Evolutionary conservation across 2,888 invertebrate genomes (phyloP).

Genomic region (Troides oblongomaculatus): DNA sequence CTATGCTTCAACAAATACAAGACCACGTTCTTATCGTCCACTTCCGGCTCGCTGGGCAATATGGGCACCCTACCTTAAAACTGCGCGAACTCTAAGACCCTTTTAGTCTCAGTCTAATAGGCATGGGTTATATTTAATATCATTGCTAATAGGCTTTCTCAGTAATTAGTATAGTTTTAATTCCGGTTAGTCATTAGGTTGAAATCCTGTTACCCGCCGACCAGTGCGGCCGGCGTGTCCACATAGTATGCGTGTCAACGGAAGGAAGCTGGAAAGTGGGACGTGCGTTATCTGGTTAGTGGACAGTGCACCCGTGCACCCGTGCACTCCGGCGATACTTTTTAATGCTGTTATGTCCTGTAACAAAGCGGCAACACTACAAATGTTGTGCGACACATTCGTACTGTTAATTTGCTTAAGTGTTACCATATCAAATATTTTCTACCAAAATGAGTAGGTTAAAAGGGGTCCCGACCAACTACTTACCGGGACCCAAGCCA

Average conservation of each 20-base stretch:
- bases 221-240: neutral
- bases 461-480: no score
- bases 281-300: constrained; percentile 68
- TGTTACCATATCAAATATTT: constrained; percentile 8
- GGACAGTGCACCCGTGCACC: constrained; percentile 59
- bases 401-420: neutral
- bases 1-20: no score
- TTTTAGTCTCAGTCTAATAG: no score
- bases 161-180: neutral
- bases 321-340: constrained; percentile 28
- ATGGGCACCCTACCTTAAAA: no score
- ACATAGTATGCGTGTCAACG: constrained; percentile 47
- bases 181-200: constrained; percentile 5
- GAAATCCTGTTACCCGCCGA: constrained; percentile 35
- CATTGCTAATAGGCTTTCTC: no score
- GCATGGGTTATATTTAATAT: no score
- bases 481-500: no score
- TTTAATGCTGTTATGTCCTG: constrained; percentile 14
- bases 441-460: constrained; percentile 9
- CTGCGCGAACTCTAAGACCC: no score
- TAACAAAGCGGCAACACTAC: neutral
- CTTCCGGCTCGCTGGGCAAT: no score
- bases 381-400: neutral
- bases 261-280: constrained; percentile 71
- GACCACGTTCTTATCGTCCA: no score